Base-by-base conservation (phyloP, 2,888 invertebrate genomes). In the Pterobdella sp. region DNA sequence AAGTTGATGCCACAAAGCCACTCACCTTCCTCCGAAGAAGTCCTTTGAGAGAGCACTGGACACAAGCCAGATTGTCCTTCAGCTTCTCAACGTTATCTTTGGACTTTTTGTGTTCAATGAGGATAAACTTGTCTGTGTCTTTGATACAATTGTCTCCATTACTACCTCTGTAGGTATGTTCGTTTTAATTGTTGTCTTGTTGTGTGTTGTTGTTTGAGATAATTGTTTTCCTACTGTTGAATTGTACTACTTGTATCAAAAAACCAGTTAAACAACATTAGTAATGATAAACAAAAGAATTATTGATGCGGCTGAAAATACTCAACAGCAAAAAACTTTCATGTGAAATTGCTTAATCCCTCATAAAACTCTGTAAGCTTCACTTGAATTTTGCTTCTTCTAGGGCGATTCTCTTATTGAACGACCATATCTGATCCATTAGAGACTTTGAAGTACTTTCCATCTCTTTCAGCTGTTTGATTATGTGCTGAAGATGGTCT, bases 21-120 rank as follows among this genome's bases (percentile, higher is more conserved):
- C 10, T 26, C 42, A 71, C 71, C 71, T 71, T 71, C n/a, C 71
- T 29, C 1, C 71, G 1, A 14, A 56, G 71, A 14, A 71, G 63
- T 10, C 71, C 56, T 35, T 71, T 56, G 29, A 71, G 63, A 1
- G 71, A 71, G 36, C 71, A 71, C 63, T 71, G 71, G 22, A 71
- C 52, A 52, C 71, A 71, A 1, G 71, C 71, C 35, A 71, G 36
- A 35, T 71, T 71, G 63, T 71, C 71, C 35, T 71, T 71, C 1
- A 71, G 37, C 63, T 71, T 71, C 63, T 71, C 71, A 1, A 63
- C 60, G 31, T 60, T 63, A 22, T 69, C 69, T 7, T 37, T 32
- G 52, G 49, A 32, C 52, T 69, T 69, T 10, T 29, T 29, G 32
- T 69, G 32, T 52, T 69, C 69, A n/a, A 31, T 36, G 34, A 63